Conservation (phyloP, 2,888 invertebrate genomes). For the Dicyrtoma fusca region DNA sequence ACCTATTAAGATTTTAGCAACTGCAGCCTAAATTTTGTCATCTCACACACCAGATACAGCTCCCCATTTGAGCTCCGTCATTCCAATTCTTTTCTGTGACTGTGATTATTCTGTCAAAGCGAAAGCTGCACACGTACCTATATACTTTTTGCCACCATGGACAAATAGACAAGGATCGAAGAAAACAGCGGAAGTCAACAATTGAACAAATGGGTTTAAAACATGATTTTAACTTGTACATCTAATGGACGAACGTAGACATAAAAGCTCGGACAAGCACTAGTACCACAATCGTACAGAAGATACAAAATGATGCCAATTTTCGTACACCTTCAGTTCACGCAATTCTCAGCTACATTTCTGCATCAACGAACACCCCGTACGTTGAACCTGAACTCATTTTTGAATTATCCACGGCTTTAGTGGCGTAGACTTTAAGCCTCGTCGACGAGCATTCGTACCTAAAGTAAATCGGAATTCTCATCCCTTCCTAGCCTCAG, state of each 20-base stretch:
- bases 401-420: constrained; percentile 40
- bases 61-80: not conserved
- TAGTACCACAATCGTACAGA: not conserved
- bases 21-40: too few relatives aligned
- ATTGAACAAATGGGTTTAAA: constrained; percentile 34
- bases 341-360: constrained; percentile 39
- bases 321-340: constrained; percentile 32
- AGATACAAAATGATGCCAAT: not conserved
- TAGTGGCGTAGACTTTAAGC: constrained; percentile 2
- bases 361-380: constrained; percentile 52
- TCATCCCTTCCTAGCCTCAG: not conserved
- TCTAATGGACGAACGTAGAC: constrained; percentile 20
- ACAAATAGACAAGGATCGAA: not conserved
- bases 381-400: constrained; percentile 53
- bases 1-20: too few relatives aligned
- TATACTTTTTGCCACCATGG: not conserved
- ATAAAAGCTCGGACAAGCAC: not conserved
- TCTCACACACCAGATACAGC: not conserved
- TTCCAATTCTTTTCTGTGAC: not conserved
- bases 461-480: too few relatives aligned
- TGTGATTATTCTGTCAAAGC: not conserved
- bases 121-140: constrained; percentile 5
- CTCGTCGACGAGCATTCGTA: too few relatives aligned
- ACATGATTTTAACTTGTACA: constrained; percentile 32
- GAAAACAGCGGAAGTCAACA: constrained; percentile 27